Evolutionary conservation across 2,888 invertebrate genomes (phyloP).

Genomic region (Polyploca ridens): DNA sequence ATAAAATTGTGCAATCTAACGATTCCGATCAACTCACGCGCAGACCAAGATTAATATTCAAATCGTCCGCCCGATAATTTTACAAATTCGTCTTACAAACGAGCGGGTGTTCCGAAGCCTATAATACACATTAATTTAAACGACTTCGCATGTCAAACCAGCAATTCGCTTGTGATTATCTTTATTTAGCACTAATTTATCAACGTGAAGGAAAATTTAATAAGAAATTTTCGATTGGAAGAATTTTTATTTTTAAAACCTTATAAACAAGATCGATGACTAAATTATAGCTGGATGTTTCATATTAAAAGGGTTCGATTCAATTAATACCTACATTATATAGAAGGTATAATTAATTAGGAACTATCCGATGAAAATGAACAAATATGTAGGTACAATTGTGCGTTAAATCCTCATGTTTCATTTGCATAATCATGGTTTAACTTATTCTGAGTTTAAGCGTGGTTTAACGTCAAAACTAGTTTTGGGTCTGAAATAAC

Average conservation of each 20-base stretch:
- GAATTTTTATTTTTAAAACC: conserved; percentile 19
- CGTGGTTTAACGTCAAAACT: too few species aligned
- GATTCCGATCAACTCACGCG: conserved; percentile 49
- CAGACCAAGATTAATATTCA: conserved; percentile 74
- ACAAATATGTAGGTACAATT: too few species aligned
- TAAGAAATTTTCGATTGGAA: conserved; percentile 42
- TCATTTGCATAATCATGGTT: too few species aligned
- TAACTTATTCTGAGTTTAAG: too few species aligned
- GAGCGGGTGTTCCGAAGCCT: conserved; percentile 70
- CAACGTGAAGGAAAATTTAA: conserved; percentile 55
- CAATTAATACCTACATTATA: too few species aligned
- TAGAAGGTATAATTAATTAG: too few species aligned
- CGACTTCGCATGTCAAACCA: conserved; percentile 79
- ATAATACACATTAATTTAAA: conserved; percentile 81
- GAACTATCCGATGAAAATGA: too few species aligned
- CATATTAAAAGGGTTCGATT: too few species aligned
- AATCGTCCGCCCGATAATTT: conserved; percentile 76
- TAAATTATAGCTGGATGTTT: not conserved
- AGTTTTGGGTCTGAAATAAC: too few species aligned
- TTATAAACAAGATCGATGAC: too few species aligned
- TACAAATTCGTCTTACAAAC: conserved; percentile 76
- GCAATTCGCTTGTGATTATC: conserved; percentile 77
- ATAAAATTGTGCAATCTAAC: conserved; percentile 49
- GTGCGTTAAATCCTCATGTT: too few species aligned
- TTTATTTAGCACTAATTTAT: conserved; percentile 80